Evolutionary conservation across 2,113 vertebrate genomes (phyloP), one percentile per base, ranked within the genome.

Genomic region (Nothocercus julius): DNA sequence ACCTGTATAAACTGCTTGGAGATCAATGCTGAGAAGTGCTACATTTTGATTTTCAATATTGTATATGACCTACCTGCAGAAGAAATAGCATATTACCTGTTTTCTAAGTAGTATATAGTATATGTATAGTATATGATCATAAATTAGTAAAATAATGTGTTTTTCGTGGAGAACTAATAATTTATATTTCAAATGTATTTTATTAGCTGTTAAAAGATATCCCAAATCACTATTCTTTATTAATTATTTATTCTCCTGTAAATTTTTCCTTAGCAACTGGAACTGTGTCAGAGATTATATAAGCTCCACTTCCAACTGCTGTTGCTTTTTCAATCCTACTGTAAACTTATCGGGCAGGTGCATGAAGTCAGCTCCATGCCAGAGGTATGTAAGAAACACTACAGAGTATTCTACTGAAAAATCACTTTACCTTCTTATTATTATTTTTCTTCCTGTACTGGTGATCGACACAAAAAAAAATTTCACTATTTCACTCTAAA

Each of bases 291-390:
- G 97, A 98, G 99, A 56, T 98, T 99, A 80, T 99, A 99, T 97
- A 99, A 99, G 92, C 98, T 99, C 78, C 99, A 99, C 92, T 99
- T 99, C 96, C 99, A 99, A 98, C 98, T 99, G 90, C 98, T 99
- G 74, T 98, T 99, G 82, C 99, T 99, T 95, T 99, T 99, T 98
- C 99, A 99, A 95, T 99, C 99, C 85, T 99, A 99, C 98, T 99
- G 99, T 96, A 99, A 99, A 90, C 99, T 99, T 97, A 99, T 99
- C 36, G 98, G 99, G 94, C 99, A 99, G 97, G 99, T 99, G 83
- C 99, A 99, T 1, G 98, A 99, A 97, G 98, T 99, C 96, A 99
- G 99, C 97, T 98, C 99, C 64, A 98, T 99, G 97, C 99, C 99
- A 73, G 99, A 99, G 99, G 99, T 99, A 98, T 91, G 98, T 98